Evolutionary conservation across 2,797 vertebrate genomes (phyloP), one percentile per base, ranked within the genome.

Genomic region (Melanotaenia boesemani): DNA sequence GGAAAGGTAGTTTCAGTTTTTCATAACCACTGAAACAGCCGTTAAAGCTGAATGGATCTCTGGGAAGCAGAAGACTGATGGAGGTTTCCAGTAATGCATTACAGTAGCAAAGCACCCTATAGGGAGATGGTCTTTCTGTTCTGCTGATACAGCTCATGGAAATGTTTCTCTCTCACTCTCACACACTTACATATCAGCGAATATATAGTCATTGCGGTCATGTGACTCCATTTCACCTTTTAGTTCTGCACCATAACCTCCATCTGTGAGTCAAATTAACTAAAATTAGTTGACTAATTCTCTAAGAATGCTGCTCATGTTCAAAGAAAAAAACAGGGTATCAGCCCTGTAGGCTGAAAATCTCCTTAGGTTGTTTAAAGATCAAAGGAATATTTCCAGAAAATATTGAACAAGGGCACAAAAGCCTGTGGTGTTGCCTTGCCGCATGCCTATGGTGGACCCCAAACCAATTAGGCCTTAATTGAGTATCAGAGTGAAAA

Each of bases 391-490:
- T 82, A 63, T 72, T 66, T 83, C 80, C 46, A 55, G 7, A 80
- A 77, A 84, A 81, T 34, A 54, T 30, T 15, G 70, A 78, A 65
- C 74, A 65, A 82, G 60, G 44, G 41, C 80, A 80, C 13, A 58
- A 66, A 54, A 76, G 83, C 83, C 78, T 54, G 74, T 79, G 75
- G 68, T 74, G 80, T 76, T 74, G 80, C 78, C 15, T 37, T 61
- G 61, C 77, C 57, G 50, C 85, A 84, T 86, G 80, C 66, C 77
- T 72, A 73, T 68, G 74, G 64, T 71, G 77, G 77, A 88, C 76
- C 81, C 65, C 72, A 76, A 78, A 86, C 85, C 90, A 92, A 92
- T 89, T 88, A 88, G 84, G 62, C 62, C 82, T 66, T 86, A 83
- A 88, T 82, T 86, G 85, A 87, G 81, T 81, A 81, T 80, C 75